phyloP scores from a whole-genome alignment of 2,888 invertebrate genomes.

The Panopea generosa region DNA sequence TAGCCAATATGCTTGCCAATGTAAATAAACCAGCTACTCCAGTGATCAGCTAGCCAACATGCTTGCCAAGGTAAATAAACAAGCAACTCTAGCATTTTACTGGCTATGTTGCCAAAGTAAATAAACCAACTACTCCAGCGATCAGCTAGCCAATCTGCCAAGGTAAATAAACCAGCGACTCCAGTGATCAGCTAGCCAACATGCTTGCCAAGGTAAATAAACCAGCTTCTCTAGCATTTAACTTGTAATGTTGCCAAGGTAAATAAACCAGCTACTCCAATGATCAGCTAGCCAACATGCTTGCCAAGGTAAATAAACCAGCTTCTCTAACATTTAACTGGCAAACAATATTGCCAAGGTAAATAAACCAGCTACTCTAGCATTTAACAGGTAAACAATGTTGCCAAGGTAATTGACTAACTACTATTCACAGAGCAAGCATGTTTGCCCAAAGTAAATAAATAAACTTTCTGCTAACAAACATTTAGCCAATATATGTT shows the following conservation, averaged over 20 bases:
- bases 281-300: not conserved
- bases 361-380: conserved; percentile 89
- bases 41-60: conserved; percentile 93
- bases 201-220: conserved; percentile 91
- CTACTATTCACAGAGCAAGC: conserved; percentile 93
- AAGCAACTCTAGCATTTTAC: too few species aligned
- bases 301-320: not conserved
- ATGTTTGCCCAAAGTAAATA: conserved; percentile 91
- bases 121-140: conserved; percentile 93
- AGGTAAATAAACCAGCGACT: conserved; percentile 91
- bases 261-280: conserved; percentile 87
- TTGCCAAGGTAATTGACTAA: conserved; percentile 91
- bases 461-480: conserved; percentile 93
- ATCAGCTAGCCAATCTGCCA: conserved; percentile 93
- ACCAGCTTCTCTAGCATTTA: too few species aligned
- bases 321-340: too few species aligned
- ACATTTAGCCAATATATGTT: conserved; percentile 91
- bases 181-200: conserved; percentile 93
- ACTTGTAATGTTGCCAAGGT: not conserved
- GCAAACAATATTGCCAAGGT: not conserved
- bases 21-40: conserved; percentile 88
- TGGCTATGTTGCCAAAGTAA: not conserved
- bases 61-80: conserved; percentile 90
- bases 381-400: conserved; percentile 93
- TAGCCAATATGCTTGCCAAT: not conserved